Evolutionary conservation across 1,140 invertebrate species (phyloP).

Genomic region (Drosophila bipectinata): DNA sequence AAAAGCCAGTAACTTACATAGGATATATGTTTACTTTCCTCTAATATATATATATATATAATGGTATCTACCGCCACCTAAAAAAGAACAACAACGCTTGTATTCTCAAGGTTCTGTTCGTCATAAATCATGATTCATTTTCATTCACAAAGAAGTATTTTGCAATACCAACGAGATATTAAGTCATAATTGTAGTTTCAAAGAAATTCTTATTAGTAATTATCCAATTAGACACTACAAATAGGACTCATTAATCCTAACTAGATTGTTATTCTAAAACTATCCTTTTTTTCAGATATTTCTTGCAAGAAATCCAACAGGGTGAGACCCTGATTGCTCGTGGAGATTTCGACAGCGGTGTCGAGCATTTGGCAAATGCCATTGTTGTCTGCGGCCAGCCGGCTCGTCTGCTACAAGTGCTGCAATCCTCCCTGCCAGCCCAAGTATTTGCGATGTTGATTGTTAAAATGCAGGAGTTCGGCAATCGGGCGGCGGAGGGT

Average conservation of each 20-base stretch:
- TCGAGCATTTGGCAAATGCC: slow-evolving; percentile 97
- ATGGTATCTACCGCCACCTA: neutral
- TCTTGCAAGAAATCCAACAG: slow-evolving; percentile 88
- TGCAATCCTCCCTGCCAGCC: slow-evolving; percentile 97
- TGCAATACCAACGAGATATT: neutral
- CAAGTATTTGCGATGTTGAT: slow-evolving; percentile 95
- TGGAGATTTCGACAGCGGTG: slow-evolving; percentile 94
- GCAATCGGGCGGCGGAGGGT: slow-evolving; percentile 66
- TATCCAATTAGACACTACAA: neutral
- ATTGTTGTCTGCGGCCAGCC: slow-evolving; percentile 98
- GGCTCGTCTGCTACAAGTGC: slow-evolving; percentile 93
- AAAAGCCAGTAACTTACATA: too few relatives aligned
- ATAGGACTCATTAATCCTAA: too few relatives aligned
- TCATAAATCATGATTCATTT: neutral
- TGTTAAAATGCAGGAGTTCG: slow-evolving; percentile 90
- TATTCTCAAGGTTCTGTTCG: neutral
- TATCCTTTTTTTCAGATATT: slow-evolving; percentile 70
- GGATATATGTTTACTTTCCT: neutral
- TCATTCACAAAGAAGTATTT: neutral
- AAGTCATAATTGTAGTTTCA: too few relatives aligned
- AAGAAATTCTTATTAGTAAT: neutral
- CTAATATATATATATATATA: neutral
- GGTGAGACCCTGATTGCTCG: slow-evolving; percentile 95
- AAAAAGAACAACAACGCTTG: neutral
- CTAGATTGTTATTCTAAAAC: neutral